These are phyloP conservation scores for Pseudoips prasinana DNA, from an alignment of 2,888 invertebrate genomes.

Conservation along the genomic window DNA sequence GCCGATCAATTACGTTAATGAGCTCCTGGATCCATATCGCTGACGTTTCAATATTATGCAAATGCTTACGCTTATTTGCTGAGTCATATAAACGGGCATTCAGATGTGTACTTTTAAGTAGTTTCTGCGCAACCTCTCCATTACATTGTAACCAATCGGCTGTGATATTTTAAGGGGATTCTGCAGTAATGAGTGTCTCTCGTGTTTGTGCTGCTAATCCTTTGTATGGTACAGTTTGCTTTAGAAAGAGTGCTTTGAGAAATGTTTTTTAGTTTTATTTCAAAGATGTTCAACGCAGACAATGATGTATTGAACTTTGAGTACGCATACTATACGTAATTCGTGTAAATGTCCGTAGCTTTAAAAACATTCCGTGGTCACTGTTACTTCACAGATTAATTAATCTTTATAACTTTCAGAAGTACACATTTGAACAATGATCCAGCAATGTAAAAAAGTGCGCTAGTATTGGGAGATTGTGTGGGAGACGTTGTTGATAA, in stretches of 20 bases:
- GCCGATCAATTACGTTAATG: constrained; percentile 80
- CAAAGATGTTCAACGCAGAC: too few relatives aligned
- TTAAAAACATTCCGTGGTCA: too few relatives aligned
- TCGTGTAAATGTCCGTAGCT: too few relatives aligned
- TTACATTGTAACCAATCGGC: constrained; percentile 36
- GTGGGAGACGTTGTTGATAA: too few relatives aligned
- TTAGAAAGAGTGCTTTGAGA: neutral
- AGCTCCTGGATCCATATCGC: constrained; percentile 71
- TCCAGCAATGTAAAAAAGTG: too few relatives aligned
- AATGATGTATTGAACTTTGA: too few relatives aligned
- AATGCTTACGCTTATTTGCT: constrained; percentile 65
- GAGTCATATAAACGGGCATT: constrained; percentile 40
- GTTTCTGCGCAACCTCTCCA: constrained; percentile 36
- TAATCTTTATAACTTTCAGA: too few relatives aligned
- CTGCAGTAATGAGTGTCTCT: constrained; percentile 26
- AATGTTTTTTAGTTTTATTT: too few relatives aligned
- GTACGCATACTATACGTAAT: too few relatives aligned
- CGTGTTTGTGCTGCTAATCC: constrained; percentile 16
- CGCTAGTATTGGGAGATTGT: too few relatives aligned
- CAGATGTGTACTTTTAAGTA: constrained; percentile 36
- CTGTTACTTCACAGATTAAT: too few relatives aligned
- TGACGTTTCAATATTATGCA: constrained; percentile 74
- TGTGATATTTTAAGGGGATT: constrained; percentile 36
- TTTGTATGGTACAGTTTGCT: constrained; percentile 17
- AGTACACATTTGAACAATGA: too few relatives aligned